Percentiles rank a stretch among this genome's conserved stretches.
phyloP scores from a whole-genome alignment of 2,888 invertebrate genomes.

The Bhutanitis thaidina region DNA sequence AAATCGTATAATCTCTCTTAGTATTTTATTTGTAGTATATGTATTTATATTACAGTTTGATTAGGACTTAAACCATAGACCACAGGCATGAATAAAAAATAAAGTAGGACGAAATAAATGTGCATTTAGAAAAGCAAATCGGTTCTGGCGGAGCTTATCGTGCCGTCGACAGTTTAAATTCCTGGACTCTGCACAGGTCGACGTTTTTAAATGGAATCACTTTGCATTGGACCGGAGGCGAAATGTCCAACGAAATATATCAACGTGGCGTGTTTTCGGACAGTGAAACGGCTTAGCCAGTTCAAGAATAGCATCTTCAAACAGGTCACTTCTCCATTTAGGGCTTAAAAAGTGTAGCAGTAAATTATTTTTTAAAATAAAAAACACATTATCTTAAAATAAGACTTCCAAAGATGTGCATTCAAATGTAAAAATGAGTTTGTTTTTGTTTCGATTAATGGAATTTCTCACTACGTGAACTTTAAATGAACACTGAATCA shows the following conservation, averaged over 20 bases:
- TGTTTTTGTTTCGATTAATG: no score
- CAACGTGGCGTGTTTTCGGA: slow-evolving; percentile 19
- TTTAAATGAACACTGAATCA: no score
- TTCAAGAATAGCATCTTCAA: not conserved
- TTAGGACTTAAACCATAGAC: no score
- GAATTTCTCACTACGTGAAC: no score
- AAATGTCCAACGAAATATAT: slow-evolving; percentile 19
- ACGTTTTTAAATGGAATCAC: slow-evolving; percentile 43
- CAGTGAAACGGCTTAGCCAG: slow-evolving; percentile 4
- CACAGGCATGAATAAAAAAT: not conserved
- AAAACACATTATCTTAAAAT: no score
- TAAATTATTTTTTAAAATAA: no score
- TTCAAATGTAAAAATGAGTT: no score
- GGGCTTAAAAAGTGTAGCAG: no score
- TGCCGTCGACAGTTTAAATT: slow-evolving; percentile 38
- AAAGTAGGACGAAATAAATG: not conserved
- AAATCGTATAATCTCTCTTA: no score
- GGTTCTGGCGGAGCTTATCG: slow-evolving; percentile 15
- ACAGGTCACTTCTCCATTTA: not conserved
- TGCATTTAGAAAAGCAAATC: slow-evolving; percentile 9
- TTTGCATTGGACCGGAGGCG: slow-evolving; percentile 24
- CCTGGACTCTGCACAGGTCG: slow-evolving; percentile 30
- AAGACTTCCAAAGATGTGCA: no score
- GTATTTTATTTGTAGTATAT: no score
- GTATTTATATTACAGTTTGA: no score